Evolutionary conservation across 2,113 vertebrate genomes (phyloP), one percentile per base, ranked within the genome.

Genomic region (Asarcornis scutulata): DNA sequence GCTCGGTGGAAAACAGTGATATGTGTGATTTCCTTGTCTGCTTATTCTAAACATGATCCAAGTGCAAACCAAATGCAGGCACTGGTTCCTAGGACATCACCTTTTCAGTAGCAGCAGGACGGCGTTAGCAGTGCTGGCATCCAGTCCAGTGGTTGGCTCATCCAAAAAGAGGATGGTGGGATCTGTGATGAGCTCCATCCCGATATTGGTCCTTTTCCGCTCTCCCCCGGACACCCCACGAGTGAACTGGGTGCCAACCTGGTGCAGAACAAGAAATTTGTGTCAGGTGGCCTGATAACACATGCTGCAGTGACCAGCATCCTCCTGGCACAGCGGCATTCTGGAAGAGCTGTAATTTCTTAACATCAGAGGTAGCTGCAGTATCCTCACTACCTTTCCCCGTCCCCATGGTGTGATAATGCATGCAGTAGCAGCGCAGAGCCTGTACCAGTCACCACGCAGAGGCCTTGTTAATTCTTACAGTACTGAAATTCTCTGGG

Each of bases 191-290:
- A 99, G 97, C 96, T 99, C 99, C 99, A 99, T 99, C 9, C 99
- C 99, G 21, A 99, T 99, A 93, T 90, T 99, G 18, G 99, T 99
- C 96, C 99, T 98, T 97, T 99, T 99, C 52, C 98, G 97, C 94
- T 99, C 99, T 69, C 99, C 99, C 93, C 99, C 99, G 0, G 99
- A 99, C 77, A 99, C 98, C 5, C 99, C 99, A 0, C 99, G 98
- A 36, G 82, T 98, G 93, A 99, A 97, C 92, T 98, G 98, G n/a
- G 99, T 99, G 79, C 99, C 99, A 90, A 99, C 98, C 99, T 99
- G 96, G 64, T 62, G 46, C 52, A 91, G 63, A 93, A 26, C 20
- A 83, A 60, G 31, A 64, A 76, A 27, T 9, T n/a, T 46, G 21
- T 25, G 31, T 85, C 1, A 0, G 46, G 36, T 83, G 38, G 13